Conservation (phyloP, 2,113 vertebrate species). For the Agelaius phoeniceus region DNA sequence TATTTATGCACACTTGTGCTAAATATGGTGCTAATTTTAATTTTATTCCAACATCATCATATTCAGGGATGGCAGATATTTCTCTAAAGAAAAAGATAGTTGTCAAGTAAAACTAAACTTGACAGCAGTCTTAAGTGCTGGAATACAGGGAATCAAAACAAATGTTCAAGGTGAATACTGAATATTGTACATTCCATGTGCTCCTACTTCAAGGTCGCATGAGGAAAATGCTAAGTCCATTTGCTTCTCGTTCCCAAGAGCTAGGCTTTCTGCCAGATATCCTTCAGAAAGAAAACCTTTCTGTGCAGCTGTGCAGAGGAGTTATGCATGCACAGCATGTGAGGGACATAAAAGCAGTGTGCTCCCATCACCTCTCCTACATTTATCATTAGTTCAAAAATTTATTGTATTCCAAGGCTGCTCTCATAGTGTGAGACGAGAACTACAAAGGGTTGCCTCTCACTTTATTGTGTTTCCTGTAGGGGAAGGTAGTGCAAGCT, state of each 20-base stretch:
- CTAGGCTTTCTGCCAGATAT: neutral
- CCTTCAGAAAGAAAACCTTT: neutral
- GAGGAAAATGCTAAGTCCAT: neutral
- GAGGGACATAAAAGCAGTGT: neutral
- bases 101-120: neutral
- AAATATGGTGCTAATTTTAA: neutral
- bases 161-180: neutral
- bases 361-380: neutral
- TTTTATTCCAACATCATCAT: neutral
- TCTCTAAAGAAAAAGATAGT: neutral
- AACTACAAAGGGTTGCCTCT: neutral
- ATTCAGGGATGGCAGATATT: neutral
- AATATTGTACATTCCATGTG: neutral
- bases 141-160: neutral
- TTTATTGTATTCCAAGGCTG: neutral
- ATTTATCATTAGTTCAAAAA: constrained; percentile 5
- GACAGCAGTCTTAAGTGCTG: neutral
- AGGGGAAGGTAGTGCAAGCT: neutral
- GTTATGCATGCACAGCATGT: neutral
- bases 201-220: neutral
- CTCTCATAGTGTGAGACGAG: neutral
- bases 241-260: neutral
- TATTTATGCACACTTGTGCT: neutral
- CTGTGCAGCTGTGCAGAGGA: neutral
- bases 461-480: neutral